Evolutionary conservation across 2,113 vertebrate species (phyloP).

Genomic region (Protobothrops mucrosquamatus): DNA sequence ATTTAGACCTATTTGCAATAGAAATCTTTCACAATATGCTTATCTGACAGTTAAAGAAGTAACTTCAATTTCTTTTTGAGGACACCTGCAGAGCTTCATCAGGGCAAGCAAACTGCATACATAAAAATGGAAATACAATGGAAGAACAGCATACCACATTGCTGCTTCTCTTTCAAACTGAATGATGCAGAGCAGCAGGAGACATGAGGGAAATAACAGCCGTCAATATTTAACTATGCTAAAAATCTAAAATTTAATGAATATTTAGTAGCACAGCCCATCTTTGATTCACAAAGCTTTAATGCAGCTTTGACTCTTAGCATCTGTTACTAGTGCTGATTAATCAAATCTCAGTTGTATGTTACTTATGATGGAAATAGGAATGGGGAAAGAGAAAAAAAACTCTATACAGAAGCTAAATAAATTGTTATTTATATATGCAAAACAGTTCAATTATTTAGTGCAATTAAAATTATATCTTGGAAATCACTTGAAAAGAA

Average conservation of each 20-base stretch:
- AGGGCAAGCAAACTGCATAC: not conserved
- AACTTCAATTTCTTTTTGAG: not conserved
- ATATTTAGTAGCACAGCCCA: constrained; percentile 21
- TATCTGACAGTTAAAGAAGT: constrained; percentile 16
- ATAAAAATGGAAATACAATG: constrained; percentile 15
- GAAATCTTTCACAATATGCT: not conserved
- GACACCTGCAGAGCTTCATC: constrained; percentile 9
- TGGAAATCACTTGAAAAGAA: constrained; percentile 52
- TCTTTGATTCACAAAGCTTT: constrained; percentile 40
- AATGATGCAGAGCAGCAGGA: constrained; percentile 36
- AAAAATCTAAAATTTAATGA: constrained; percentile 39
- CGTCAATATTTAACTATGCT: constrained; percentile 35
- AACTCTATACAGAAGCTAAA: constrained; percentile 38
- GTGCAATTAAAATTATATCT: constrained; percentile 61
- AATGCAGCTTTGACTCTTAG: constrained; percentile 34
- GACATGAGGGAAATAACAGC: not conserved
- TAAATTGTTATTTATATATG: constrained; percentile 47
- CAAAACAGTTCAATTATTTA: constrained; percentile 58
- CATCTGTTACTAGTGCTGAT: constrained; percentile 38
- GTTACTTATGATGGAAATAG: constrained; percentile 29
- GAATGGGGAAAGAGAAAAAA: not conserved
- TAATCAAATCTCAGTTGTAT: constrained; percentile 45
- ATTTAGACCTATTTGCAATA: constrained; percentile 16
- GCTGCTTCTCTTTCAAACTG: constrained; percentile 31
- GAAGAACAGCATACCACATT: not conserved